Conservation (phyloP, 2,113 vertebrate species). For the Anguilla rostrata region DNA sequence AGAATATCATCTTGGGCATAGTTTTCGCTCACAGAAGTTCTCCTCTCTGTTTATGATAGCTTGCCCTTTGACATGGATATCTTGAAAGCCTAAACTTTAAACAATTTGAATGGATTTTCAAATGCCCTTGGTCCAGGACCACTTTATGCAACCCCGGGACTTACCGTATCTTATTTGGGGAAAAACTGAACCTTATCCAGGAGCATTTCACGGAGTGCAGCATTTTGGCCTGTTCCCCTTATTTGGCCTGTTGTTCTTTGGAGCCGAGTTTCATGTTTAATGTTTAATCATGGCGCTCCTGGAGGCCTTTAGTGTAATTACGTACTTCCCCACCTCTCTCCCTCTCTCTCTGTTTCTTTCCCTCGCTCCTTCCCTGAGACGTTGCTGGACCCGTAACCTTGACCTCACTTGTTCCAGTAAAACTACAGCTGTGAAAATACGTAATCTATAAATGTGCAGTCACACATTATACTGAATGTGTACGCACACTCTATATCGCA, state of each 20-base stretch:
- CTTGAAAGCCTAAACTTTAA: not conserved
- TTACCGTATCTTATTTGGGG: not conserved
- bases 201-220: not conserved
- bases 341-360: not conserved
- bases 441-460: not conserved
- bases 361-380: not conserved
- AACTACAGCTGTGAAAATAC: not conserved
- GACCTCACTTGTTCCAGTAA: not conserved
- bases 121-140: not conserved
- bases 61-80: not conserved
- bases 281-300: not conserved
- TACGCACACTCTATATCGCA: too few species aligned
- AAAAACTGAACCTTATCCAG: not conserved
- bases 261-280: not conserved
- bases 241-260: not conserved
- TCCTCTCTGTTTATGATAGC: not conserved
- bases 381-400: conserved; percentile 4
- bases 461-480: too few species aligned
- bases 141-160: not conserved
- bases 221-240: not conserved
- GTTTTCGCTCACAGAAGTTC: not conserved
- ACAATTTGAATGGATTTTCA: not conserved
- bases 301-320: not conserved
- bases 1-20: not conserved
- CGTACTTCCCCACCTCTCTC: not conserved